Base-by-base conservation (phyloP, 2,888 invertebrate species). In the Drosophila seclusa region DNA sequence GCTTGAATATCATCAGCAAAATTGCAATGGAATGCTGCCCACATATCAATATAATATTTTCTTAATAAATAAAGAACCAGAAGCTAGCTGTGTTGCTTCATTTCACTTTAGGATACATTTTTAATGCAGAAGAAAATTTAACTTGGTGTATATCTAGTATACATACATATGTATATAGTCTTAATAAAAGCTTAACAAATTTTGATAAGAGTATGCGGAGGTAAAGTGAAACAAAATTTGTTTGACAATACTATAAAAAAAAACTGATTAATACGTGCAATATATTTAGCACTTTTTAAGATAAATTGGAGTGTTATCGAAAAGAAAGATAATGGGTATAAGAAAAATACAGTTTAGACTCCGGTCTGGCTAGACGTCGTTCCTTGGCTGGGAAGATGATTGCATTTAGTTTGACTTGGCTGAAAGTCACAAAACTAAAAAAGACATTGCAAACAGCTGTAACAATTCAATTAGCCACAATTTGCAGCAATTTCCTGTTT, bases 391-490 rank as follows among this genome's bases (percentile, higher is more conserved):
- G 18, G 27, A 8, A 63, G 45, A 68, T 66, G 72, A 83, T 76
- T 75, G 78, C 76, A 71, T 49, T 76, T 72, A 79, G 78, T 78
- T 82, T 70, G 65, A 80, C 81, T 87, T 79, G 83, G 80, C 77
- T 83, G 74, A 53, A 76, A 83, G 81, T 81, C 78, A 72, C n/a
- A 66, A 78, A 78, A 77, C 74, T 68, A 61, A 21, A 53, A 45
- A 64, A 73, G 76, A 67, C 83, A 75, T 72, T 48, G 76, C 77
- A 76, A 78, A 78, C 64, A 76, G 83, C 74, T 77, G 80, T 88
- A 91, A 92, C 91, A 91, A 91, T 91, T 91, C 89, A 91, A 91
- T 91, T 91, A 91, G 91, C 89, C 88, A 82, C 89, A 92, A 91
- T 91, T 91, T 91, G 90, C 82, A 79, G 83, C 91, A 91, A 87